Evolutionary conservation across 1,140 invertebrate species (phyloP), one percentile per base, ranked within the genome.

Genomic region (Oncopodura yosiiana): DNA sequence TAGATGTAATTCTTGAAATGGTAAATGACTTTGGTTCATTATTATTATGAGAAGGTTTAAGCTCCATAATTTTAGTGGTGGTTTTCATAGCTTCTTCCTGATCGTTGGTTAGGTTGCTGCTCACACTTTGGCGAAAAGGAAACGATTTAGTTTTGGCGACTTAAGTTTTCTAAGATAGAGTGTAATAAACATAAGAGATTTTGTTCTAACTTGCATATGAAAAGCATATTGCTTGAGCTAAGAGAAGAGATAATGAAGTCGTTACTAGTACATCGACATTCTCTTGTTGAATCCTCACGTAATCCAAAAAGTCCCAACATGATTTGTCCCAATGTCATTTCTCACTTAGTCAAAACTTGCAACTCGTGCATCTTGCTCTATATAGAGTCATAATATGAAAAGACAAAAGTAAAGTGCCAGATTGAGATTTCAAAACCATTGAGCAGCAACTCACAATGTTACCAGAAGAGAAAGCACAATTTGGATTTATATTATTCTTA

Each of bases 161-260:
- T 8, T 5, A 45, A 24, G 43, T 11, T 45, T 14, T 21, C 9
- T 11, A 12, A 14, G 43, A 6, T 14, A 26, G 26, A 29, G 39
- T n/a, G n/a, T n/a, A n/a, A n/a, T n/a, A n/a, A n/a, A n/a, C n/a
- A n/a, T n/a, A n/a, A n/a, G n/a, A n/a, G n/a, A n/a, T n/a, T n/a
- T n/a, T n/a, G n/a, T n/a, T n/a, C n/a, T n/a, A n/a, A n/a, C n/a
- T n/a, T n/a, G n/a, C n/a, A n/a, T n/a, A n/a, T n/a, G n/a, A n/a
- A n/a, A n/a, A n/a, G n/a, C n/a, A n/a, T n/a, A n/a, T n/a, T n/a
- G n/a, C n/a, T n/a, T n/a, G n/a, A n/a, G n/a, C n/a, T 21, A 45
- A 39, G 36, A 30, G 32, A 5, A 27, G 44, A 56, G 48, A 56
- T 56, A 56, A 56, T 56, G 54, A 56, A 56, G 54, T 50, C 54